Conservation (phyloP, 1,140 invertebrate genomes). For the Geopemphigus sp. region DNA sequence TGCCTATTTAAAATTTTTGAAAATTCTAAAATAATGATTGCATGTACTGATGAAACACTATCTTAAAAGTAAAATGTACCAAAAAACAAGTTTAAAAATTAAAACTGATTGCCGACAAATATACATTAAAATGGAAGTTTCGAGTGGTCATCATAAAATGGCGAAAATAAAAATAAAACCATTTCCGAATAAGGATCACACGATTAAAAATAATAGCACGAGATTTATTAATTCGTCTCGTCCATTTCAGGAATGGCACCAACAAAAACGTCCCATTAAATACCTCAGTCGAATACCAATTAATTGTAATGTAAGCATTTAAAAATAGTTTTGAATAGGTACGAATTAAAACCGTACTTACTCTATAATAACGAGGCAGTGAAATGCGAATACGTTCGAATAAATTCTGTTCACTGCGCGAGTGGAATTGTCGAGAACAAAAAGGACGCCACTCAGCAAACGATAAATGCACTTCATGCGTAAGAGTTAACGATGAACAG, state of each 20-base stretch:
- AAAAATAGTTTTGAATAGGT: not conserved
- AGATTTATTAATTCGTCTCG: not conserved
- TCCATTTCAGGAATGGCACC: not conserved
- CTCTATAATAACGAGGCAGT: not conserved
- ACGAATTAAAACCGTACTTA: slow-evolving; percentile 1
- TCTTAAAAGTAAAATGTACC: too few relatives aligned
- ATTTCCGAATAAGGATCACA: not conserved
- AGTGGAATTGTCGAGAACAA: not conserved
- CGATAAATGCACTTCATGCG: too few relatives aligned
- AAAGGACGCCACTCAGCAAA: too few relatives aligned
- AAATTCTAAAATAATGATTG: too few relatives aligned
- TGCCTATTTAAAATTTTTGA: too few relatives aligned
- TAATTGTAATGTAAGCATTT: not conserved
- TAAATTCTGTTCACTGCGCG: not conserved
- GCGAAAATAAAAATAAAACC: not conserved
- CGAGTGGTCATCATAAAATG: not conserved
- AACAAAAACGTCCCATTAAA: not conserved
- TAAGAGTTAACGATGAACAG: not conserved
- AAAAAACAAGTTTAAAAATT: too few relatives aligned
- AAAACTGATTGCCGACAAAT: too few relatives aligned
- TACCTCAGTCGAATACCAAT: slow-evolving; percentile 40
- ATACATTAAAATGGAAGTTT: not conserved
- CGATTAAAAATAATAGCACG: not conserved
- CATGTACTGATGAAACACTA: too few relatives aligned
- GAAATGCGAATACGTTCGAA: not conserved